Conservation (phyloP, 2,113 vertebrate genomes). For the Phaethon lepturus region DNA sequence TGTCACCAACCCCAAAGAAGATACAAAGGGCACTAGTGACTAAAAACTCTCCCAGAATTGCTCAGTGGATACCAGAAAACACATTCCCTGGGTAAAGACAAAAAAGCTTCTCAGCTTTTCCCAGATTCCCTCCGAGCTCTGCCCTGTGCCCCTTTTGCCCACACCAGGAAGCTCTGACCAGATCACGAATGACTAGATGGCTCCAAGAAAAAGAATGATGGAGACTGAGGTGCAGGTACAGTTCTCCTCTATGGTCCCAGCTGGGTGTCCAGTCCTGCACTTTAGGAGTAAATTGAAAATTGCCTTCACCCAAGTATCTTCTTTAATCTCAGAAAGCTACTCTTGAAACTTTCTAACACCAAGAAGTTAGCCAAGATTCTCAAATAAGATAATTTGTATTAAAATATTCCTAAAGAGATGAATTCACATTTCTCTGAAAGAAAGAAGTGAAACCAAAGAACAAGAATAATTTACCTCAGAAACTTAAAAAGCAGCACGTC, state of each 20-base stretch:
- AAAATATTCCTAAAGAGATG: neutral
- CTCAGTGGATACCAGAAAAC: neutral
- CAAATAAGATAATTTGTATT: neutral
- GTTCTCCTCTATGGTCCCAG: neutral
- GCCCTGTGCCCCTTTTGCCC: neutral
- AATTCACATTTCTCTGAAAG: neutral
- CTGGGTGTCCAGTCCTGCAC: neutral
- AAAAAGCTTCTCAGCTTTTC: neutral
- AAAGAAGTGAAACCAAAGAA: neutral
- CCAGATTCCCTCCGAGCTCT: neutral
- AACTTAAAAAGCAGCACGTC: neutral
- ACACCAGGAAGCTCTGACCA: neutral
- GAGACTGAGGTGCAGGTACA: neutral
- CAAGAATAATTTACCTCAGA: neutral
- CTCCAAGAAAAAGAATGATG: neutral
- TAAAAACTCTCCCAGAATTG: neutral
- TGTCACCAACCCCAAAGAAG: neutral
- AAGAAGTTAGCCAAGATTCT: neutral
- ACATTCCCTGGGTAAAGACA: neutral
- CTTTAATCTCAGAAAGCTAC: neutral
- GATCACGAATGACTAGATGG: neutral
- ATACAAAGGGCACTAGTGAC: neutral
- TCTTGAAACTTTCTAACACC: neutral
- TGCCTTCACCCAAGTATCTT: neutral
- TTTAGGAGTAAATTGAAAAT: neutral